Conservation (phyloP, 2,888 invertebrate species). For the Trachelus tabidus region DNA sequence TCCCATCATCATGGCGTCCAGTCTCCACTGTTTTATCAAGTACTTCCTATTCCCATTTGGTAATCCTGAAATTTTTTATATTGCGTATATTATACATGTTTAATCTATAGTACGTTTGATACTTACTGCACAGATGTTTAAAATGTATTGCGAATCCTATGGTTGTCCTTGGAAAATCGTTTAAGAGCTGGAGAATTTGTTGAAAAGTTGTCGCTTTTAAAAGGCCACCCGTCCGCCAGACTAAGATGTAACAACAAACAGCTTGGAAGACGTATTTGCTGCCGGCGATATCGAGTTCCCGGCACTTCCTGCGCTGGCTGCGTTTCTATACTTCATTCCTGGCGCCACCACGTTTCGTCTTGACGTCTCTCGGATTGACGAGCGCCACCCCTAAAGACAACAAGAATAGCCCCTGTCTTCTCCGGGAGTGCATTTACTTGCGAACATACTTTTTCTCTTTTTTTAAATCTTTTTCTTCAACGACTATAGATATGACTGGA, state of each 20-base stretch:
- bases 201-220: constrained; percentile 14
- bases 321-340: constrained; percentile 12
- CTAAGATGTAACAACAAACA: constrained; percentile 56
- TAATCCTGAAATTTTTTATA: background rate
- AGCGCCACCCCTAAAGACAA: constrained; percentile 46
- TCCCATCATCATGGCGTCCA: background rate
- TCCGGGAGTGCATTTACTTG: constrained; percentile 43
- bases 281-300: constrained; percentile 54
- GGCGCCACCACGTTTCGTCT: constrained; percentile 45
- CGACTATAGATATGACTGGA: background rate
- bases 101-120: background rate
- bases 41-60: background rate
- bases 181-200: background rate
- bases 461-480: background rate
- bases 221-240: constrained; percentile 42
- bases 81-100: background rate
- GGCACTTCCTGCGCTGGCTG: constrained; percentile 46
- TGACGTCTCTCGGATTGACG: constrained; percentile 46
- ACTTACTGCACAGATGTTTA: background rate
- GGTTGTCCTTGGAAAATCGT: background rate
- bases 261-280: constrained; percentile 46
- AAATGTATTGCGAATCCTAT: background rate
- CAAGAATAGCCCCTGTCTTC: constrained; percentile 43
- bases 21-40: background rate
- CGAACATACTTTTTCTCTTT: constrained; percentile 18